Evolutionary conservation across 2,888 invertebrate species (phyloP), one percentile per base, ranked within the genome.

Genomic region (Parthenolecanium corni): DNA sequence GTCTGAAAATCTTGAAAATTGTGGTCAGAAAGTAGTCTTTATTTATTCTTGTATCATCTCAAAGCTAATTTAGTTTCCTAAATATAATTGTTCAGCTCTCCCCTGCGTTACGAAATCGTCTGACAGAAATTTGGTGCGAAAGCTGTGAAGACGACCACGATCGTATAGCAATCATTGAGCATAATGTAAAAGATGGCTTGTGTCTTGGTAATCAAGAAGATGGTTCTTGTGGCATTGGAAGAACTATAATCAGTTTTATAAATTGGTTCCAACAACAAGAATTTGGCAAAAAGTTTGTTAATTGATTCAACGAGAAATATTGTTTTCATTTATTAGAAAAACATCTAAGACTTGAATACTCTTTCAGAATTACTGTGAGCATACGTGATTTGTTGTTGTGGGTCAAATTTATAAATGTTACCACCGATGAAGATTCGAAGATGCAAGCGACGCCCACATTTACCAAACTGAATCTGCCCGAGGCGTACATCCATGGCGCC

Each of bases 41-140:
- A n/a, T n/a, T n/a, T n/a, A n/a, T n/a, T n/a, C n/a, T n/a, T n/a
- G n/a, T n/a, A n/a, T n/a, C n/a, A n/a, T n/a, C n/a, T n/a, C n/a
- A n/a, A n/a, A n/a, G n/a, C n/a, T n/a, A n/a, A n/a, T n/a, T n/a
- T n/a, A n/a, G n/a, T n/a, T n/a, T n/a, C n/a, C n/a, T n/a, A n/a
- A n/a, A n/a, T n/a, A n/a, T n/a, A n/a, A n/a, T 44, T 69, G 73
- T 16, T 69, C 14, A 80, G 79, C 77, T 98, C 11, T 98, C 97
- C 0, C 96, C 96, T 0, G 97, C 98, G 0, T 76, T 98, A 54
- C 79, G 98, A 56, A 99, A 99, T 77, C 82, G 98, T 52, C 94
- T 99, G 70, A 97, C 98, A 0, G 98, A 99, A 77, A 92, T 99
- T 71, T 99, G 97, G 97, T 96, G 96, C 71, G 88, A 87, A 63